A percentile compares a stretch with the other conserved stretches of the same genome.
Conservation (phyloP, 2,888 invertebrate genomes). For the Dione vanillae region DNA sequence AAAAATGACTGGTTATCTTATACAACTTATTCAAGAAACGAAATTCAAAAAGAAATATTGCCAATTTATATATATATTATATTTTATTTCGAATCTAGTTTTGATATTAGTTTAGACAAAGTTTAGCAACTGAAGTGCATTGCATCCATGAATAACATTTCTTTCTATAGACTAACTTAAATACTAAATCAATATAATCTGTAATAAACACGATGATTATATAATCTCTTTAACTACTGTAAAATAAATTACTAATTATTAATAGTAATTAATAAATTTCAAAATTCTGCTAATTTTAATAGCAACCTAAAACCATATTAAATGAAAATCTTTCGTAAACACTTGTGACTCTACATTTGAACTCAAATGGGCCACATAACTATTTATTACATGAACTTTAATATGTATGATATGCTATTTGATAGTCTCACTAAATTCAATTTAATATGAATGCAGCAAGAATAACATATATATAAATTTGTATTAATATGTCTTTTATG, state of each 20-base stretch:
- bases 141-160: too few relatives aligned
- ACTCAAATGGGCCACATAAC: constrained; percentile 18
- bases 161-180: not conserved
- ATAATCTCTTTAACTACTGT: too few relatives aligned
- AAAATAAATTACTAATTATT: too few relatives aligned
- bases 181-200: not conserved
- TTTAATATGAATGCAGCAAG: not conserved
- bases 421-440: constrained; percentile 1
- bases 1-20: too few relatives aligned
- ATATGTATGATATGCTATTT: constrained; percentile 19
- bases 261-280: too few relatives aligned
- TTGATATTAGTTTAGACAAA: not conserved
- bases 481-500: not conserved
- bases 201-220: too few relatives aligned
- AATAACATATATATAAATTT: not conserved
- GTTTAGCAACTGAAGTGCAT: too few relatives aligned
- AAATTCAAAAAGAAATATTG: too few relatives aligned
- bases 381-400: constrained; percentile 37
- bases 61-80: too few relatives aligned
- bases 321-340: constrained; percentile 18
- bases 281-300: not conserved
- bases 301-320: not conserved
- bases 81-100: not conserved
- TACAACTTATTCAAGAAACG: too few relatives aligned
- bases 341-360: constrained; percentile 29